A percentile compares a stretch with the other conserved stretches of the same genome.
Conservation (phyloP, 2,888 invertebrate genomes). For the Iphiclides podalirius region DNA sequence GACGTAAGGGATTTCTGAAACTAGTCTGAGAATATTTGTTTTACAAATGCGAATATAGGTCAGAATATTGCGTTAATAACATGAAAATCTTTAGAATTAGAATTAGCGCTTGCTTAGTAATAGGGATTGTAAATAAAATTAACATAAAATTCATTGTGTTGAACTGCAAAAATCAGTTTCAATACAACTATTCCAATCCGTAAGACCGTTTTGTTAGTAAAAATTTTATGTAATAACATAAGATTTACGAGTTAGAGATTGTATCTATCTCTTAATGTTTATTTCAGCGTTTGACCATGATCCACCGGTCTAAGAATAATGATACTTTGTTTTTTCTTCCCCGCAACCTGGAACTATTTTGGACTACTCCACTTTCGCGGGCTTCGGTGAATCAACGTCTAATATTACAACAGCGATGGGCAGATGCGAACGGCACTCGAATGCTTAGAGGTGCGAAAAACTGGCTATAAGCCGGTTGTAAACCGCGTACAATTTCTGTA, state of each 20-base stretch:
- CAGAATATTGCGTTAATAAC: not conserved
- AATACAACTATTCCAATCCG: no score
- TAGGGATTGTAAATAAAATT: no score
- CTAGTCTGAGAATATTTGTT: constrained; percentile 5
- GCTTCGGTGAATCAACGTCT: constrained; percentile 66
- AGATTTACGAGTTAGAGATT: no score
- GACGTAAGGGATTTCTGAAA: constrained; percentile 3
- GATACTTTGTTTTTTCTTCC: constrained; percentile 52
- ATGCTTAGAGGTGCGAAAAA: constrained; percentile 39
- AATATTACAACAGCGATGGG: constrained; percentile 56
- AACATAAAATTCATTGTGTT: no score
- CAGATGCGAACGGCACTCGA: constrained; percentile 55
- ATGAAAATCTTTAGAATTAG: not conserved
- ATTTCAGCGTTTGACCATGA: constrained; percentile 16
- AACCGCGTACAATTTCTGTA: constrained; percentile 5
- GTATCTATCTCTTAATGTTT: constrained; percentile 22
- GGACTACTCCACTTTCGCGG: constrained; percentile 46
- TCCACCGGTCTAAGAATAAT: constrained; percentile 43
- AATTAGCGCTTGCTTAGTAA: not conserved
- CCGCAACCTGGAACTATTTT: constrained; percentile 63
- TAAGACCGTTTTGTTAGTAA: no score
- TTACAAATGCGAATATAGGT: constrained; percentile 12
- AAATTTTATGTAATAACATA: no score
- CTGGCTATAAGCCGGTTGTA: constrained; percentile 24
- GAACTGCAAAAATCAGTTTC: no score